Evolutionary conservation across 2,113 vertebrate species (phyloP).

Genomic region (Athene noctua): DNA sequence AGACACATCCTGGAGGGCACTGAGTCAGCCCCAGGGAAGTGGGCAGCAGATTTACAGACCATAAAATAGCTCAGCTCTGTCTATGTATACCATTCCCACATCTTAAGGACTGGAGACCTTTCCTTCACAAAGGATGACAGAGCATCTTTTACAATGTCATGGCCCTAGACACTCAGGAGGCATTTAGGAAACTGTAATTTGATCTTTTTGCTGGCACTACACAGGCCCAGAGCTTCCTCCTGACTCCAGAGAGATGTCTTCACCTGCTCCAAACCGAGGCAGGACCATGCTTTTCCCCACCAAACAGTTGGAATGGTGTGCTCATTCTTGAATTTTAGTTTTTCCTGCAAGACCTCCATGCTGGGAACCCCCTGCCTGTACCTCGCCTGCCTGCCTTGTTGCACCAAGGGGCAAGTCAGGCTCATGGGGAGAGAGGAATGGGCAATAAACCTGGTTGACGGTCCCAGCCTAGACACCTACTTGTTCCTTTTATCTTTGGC

Average conservation of each 20-base stretch:
- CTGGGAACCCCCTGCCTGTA: neutral
- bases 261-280: neutral
- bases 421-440: neutral
- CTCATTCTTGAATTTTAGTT: neutral
- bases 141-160: neutral
- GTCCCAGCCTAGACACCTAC: neutral
- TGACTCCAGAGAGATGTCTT: neutral
- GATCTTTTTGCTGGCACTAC: neutral
- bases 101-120: neutral
- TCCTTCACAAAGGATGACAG: neutral
- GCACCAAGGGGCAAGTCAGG: neutral
- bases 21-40: neutral
- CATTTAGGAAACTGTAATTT: neutral
- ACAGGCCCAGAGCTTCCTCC: neutral
- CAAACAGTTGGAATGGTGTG: neutral
- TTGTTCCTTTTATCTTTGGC: neutral
- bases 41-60: neutral
- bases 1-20: neutral
- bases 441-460: neutral
- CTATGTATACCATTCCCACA: neutral
- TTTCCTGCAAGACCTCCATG: neutral
- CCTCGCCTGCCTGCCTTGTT: neutral
- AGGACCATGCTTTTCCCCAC: fast-evolving
- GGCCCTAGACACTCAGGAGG: neutral
- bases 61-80: neutral